Percentiles rank a stretch among this genome's conserved stretches.
phyloP scores from a whole-genome alignment of 2,797 vertebrate species.

The Clarias platycephalus region DNA sequence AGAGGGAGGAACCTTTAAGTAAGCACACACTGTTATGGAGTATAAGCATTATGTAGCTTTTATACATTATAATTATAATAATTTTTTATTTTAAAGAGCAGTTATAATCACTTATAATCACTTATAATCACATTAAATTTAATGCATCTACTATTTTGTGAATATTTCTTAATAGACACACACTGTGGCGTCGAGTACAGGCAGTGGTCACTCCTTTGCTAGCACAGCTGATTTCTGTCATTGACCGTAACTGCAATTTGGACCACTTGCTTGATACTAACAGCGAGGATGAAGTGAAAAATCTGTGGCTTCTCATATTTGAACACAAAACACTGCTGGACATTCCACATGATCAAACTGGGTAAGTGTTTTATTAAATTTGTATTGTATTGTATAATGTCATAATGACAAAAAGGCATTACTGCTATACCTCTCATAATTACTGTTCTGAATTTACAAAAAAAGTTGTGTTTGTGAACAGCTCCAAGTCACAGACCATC shows the following conservation, averaged over 20 bases:
- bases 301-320: constrained; percentile 91
- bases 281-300: constrained; percentile 70
- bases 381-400: not conserved
- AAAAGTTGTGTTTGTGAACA: constrained; percentile 50
- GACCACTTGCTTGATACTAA: constrained; percentile 76
- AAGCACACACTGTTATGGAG: constrained; percentile 24
- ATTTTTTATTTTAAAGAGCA: not conserved
- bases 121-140: not conserved
- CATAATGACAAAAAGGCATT: not conserved
- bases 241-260: constrained; percentile 88
- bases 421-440: constrained; percentile 42
- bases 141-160: not conserved
- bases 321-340: constrained; percentile 81
- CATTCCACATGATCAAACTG: constrained; percentile 64
- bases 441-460: not conserved
- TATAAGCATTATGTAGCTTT: not conserved
- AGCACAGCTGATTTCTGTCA: constrained; percentile 82
- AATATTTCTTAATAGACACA: constrained; percentile 71
- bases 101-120: too few relatives aligned
- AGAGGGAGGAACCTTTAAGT: constrained; percentile 97
- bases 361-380: constrained; percentile 37
- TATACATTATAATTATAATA: not conserved
- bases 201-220: constrained; percentile 80
- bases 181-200: constrained; percentile 90
- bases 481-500: constrained; percentile 76